A percentile compares a stretch with the other conserved stretches of the same genome.
These are phyloP conservation scores for Heliocidaris erythrogramma DNA, from an alignment of 35 echinoderm and acorn worm species.

Conservation along the genomic window DNA sequence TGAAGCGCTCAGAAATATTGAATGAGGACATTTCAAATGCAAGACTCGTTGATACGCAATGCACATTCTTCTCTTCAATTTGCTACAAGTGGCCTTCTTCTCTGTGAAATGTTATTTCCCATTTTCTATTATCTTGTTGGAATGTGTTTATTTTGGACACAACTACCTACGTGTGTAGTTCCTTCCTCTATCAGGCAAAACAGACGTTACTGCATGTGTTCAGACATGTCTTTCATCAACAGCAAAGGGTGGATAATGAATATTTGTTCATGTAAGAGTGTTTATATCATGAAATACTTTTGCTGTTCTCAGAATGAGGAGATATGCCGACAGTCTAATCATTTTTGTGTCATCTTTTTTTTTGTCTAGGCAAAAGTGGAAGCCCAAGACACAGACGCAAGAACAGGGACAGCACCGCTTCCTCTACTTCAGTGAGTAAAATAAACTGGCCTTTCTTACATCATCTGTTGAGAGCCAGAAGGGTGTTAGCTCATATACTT, in stretches of 20 bases:
- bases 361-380: slow-evolving; percentile 72
- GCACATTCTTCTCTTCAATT: not conserved
- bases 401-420: slow-evolving; percentile 64
- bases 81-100: not conserved
- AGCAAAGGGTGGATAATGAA: not conserved
- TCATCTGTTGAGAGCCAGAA: too few relatives aligned
- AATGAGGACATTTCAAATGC: not conserved
- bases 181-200: not conserved
- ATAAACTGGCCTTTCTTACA: not conserved
- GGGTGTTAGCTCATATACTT: too few relatives aligned
- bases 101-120: not conserved
- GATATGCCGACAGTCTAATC: not conserved
- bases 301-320: not conserved
- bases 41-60: not conserved
- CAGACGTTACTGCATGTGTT: not conserved
- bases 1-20: not conserved
- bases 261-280: not conserved
- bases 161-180: not conserved
- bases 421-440: slow-evolving; percentile 47
- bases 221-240: not conserved
- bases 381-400: slow-evolving; percentile 80
- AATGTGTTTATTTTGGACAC: too few relatives aligned
- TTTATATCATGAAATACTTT: not conserved
- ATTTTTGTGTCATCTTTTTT: not conserved
- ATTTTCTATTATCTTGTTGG: not conserved